Conservation (phyloP, 2,113 vertebrate species). For the Ceyx margarethae region DNA sequence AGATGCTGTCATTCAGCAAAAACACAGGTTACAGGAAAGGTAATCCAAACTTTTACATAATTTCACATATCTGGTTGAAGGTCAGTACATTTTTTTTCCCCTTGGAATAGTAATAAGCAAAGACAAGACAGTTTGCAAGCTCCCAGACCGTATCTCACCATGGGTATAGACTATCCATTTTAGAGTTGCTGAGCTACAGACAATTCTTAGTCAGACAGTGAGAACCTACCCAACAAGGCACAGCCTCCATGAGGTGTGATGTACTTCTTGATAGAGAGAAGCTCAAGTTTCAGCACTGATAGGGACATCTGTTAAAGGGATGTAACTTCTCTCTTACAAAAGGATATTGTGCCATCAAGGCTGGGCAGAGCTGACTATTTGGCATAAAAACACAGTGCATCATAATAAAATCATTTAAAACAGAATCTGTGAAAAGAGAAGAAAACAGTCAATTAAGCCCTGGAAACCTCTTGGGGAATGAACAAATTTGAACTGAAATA, state of each 20-base stretch:
- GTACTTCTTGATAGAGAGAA: background rate
- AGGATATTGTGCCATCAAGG: slow-evolving; percentile 97
- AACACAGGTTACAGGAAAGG: background rate
- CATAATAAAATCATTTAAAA: slow-evolving; percentile 93
- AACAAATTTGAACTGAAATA: background rate
- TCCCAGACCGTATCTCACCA: background rate
- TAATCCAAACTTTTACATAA: background rate
- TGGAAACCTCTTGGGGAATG: background rate
- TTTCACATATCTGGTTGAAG: background rate
- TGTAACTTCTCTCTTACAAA: slow-evolving; percentile 51
- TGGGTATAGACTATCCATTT: background rate
- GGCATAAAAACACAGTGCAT: slow-evolving; percentile 98
- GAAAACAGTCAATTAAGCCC: slow-evolving; percentile 22
- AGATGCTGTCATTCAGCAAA: background rate
- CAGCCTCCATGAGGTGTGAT: background rate
- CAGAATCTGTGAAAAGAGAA: slow-evolving; percentile 80
- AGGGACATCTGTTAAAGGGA: background rate
- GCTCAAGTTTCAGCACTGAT: background rate
- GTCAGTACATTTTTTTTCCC: background rate
- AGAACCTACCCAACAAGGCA: background rate
- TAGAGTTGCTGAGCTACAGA: background rate
- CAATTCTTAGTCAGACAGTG: background rate
- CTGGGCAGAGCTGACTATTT: slow-evolving; percentile 88
- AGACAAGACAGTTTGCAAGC: background rate
- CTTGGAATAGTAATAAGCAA: background rate